Base-by-base conservation (phyloP, 2,113 vertebrate species). In the Motacilla tschutschensis region DNA sequence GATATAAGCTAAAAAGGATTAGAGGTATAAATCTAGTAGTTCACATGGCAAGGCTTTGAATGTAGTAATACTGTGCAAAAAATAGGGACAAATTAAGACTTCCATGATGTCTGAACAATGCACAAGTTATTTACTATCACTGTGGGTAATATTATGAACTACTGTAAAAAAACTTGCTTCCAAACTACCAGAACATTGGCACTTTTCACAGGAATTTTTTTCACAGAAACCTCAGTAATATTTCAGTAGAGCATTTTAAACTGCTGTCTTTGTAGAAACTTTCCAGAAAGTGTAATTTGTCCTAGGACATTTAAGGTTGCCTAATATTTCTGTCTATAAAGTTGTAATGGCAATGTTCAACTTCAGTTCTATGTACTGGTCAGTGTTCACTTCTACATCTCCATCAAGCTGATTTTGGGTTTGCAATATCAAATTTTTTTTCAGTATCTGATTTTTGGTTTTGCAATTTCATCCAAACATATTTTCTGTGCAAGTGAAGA, bases 321-420 rank as follows among this genome's bases (percentile, higher is more conserved):
- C 13, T 62, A 15, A 20, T 35, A n/a, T 48, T 15, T 62, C 25
- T 60, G 0, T 28, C 15, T n/a, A 24, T 44, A 22, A 20, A 58
- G 8, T 7, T 70, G 3, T 29, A 51, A 38, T 44, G n/a, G 12
- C 4, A 54, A 36, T 7, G 8, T 72, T 66, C 48, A 71, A 4
- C 4, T 65, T 66, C 21, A 62, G 29, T 62, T 76, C 64, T 36
- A 0, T 0, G 0, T 54, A 33, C 17, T 25, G 19, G 14, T 36
- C 55, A 64, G 2, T 46, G 26, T 67, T 86, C 26, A 59, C 4
- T 33, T 66, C 35, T 40, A 28, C 38, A 12, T 31, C 19, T 71
- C 48, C 48, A 36, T 41, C 33, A 62, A 16, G 10, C 15, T 72
- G 31, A 8, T 43, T 77, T 65, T 43, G 5, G 10, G 48, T 60